These are phyloP conservation scores for Aleiodes testaceus DNA, from an alignment of 2,888 invertebrate genomes.

Conservation along the genomic window DNA sequence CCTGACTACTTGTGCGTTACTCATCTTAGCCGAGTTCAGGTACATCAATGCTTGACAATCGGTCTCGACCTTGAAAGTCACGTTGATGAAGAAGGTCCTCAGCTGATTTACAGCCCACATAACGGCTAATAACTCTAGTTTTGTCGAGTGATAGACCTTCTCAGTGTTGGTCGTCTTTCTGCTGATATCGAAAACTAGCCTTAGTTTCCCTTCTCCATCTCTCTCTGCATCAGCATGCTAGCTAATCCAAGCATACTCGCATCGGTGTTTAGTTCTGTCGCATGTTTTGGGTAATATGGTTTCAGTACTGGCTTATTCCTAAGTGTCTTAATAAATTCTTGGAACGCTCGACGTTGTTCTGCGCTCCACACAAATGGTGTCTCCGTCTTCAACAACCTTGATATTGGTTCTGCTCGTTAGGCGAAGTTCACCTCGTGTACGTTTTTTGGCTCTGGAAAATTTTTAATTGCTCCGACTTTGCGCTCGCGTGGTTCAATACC, in stretches of 20 bases:
- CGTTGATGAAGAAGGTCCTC: no score
- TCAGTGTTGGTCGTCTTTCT: not conserved
- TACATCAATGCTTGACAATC: no score
- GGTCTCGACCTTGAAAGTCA: no score
- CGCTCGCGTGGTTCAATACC: slow-evolving; percentile 46
- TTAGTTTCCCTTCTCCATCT: no score
- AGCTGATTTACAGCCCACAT: no score
- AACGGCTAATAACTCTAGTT: no score
- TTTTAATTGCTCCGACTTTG: slow-evolving; percentile 47
- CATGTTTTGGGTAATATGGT: slow-evolving; percentile 49
- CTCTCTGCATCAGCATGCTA: slow-evolving; percentile 47
- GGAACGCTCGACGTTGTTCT: slow-evolving; percentile 35
- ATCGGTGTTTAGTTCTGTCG: slow-evolving; percentile 60
- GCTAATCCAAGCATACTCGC: slow-evolving; percentile 56
- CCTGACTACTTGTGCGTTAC: no score
- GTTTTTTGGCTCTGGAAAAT: slow-evolving; percentile 42
- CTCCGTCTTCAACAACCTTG: slow-evolving; percentile 47
- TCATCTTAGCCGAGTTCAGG: no score
- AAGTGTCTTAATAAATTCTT: slow-evolving; percentile 26
- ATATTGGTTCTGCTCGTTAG: slow-evolving; percentile 45
- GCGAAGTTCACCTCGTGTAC: slow-evolving; percentile 48
- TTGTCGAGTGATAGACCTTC: slow-evolving; percentile 4
- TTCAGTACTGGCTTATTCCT: slow-evolving; percentile 46
- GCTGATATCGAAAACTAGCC: slow-evolving; percentile 13
- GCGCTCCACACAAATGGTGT: slow-evolving; percentile 41